Conservation (phyloP, 2,797 vertebrate species). For the Prionace glauca region DNA sequence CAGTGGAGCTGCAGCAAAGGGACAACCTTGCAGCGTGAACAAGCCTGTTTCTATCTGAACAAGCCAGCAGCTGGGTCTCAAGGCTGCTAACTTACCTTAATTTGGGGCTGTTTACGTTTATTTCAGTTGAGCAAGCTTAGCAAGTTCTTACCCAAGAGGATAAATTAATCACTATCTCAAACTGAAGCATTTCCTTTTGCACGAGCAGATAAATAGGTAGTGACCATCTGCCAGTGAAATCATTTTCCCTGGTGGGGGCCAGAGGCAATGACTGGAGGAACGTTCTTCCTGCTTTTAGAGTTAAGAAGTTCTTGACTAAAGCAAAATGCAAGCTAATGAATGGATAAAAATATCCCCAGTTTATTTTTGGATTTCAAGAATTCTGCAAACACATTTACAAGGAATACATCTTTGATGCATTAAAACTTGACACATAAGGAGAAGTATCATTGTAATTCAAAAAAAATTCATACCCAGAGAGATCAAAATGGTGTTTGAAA, state of each 20-base stretch:
- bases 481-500: not conserved
- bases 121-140: not conserved
- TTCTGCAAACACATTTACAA: not conserved
- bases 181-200: not conserved
- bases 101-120: not conserved
- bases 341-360: not conserved
- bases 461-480: not conserved
- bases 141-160: not conserved
- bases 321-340: not conserved
- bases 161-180: not conserved
- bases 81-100: not conserved
- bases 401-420: not conserved
- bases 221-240: not conserved
- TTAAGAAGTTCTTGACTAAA: not conserved
- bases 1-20: not conserved
- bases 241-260: not conserved
- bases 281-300: not conserved
- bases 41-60: not conserved
- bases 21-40: not conserved
- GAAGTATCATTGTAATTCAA: not conserved
- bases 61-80: not conserved
- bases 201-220: not conserved
- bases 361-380: not conserved
- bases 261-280: not conserved
- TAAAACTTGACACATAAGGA: not conserved